These are phyloP conservation scores for Abramis brama DNA, from an alignment of 2,113 vertebrate species.

Conservation along the genomic window DNA sequence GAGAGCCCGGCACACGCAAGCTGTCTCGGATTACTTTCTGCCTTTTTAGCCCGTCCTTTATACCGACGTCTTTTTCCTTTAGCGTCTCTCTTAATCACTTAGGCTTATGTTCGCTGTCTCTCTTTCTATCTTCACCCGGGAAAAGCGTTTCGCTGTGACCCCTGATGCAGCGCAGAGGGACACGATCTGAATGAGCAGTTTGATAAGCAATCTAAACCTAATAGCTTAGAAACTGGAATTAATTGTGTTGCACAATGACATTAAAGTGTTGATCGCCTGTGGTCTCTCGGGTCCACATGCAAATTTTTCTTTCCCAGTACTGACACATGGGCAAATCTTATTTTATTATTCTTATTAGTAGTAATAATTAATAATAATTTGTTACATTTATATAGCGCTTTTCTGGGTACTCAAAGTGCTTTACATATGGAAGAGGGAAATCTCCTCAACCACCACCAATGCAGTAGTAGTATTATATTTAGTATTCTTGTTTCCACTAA, in stretches of 20 bases:
- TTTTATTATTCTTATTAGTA: too few species aligned
- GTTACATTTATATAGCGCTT: too few species aligned
- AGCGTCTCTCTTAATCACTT: neutral
- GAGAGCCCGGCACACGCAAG: neutral
- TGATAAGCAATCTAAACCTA: slow-evolving; percentile 67
- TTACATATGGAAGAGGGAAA: too few species aligned
- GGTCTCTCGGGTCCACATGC: slow-evolving; percentile 6
- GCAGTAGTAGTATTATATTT: too few species aligned
- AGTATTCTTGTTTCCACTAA: too few species aligned
- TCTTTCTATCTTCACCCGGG: slow-evolving; percentile 60
- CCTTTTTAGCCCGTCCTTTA: neutral
- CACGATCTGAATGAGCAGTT: slow-evolving; percentile 67
- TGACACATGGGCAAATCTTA: neutral
- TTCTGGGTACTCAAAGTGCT: too few species aligned
- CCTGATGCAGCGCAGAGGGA: slow-evolving; percentile 61
- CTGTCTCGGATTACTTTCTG: neutral
- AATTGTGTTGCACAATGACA: slow-evolving; percentile 62
- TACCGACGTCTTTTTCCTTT: neutral
- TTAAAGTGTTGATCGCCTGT: slow-evolving; percentile 44
- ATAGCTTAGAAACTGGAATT: slow-evolving; percentile 66
- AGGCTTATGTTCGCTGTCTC: neutral
- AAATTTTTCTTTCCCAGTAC: neutral
- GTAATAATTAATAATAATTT: too few species aligned
- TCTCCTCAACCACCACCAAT: too few species aligned
- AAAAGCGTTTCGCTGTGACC: slow-evolving; percentile 69